Conservation (phyloP, 2,888 invertebrate genomes). For the Andrena praecox region DNA sequence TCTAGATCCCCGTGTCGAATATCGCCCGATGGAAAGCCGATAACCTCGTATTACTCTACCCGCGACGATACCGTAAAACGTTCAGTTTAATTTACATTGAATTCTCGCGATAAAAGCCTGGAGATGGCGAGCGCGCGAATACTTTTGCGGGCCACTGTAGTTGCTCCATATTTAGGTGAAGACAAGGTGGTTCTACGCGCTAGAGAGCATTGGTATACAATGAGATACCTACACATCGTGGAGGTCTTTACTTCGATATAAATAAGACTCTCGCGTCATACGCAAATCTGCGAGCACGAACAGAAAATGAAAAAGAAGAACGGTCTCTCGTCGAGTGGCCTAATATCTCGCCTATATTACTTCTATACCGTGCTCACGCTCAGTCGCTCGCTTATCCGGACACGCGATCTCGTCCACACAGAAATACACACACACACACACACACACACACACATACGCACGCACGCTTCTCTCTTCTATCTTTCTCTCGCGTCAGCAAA, state of each 20-base stretch:
- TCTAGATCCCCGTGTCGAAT: too few relatives aligned
- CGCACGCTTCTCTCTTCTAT: conserved; percentile 30
- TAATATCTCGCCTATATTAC: conserved; percentile 52
- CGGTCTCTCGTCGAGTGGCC: conserved; percentile 56
- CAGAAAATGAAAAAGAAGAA: conserved; percentile 39
- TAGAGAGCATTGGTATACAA: conserved; percentile 70
- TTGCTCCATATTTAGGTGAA: conserved; percentile 60
- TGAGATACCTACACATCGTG: conserved; percentile 61
- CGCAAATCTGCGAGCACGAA: conserved; percentile 61
- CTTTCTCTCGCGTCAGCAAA: conserved; percentile 40
- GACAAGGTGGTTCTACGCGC: conserved; percentile 62
- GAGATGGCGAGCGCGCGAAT: not conserved
- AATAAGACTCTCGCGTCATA: conserved; percentile 63
- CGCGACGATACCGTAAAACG: too few relatives aligned
- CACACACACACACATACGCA: not conserved
- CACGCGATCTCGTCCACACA: conserved; percentile 47
- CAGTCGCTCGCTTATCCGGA: conserved; percentile 45
- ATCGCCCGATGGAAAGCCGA: too few relatives aligned
- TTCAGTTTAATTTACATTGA: too few relatives aligned
- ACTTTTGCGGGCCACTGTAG: conserved; percentile 42
- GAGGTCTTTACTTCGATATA: conserved; percentile 61
- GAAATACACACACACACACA: conserved; percentile 3
- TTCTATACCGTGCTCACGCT: conserved; percentile 41
- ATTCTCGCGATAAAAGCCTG: not conserved
- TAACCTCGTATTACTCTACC: too few relatives aligned